These are phyloP conservation scores for Pheucticus melanocephalus DNA, from an alignment of 2,113 vertebrate species.

Conservation along the genomic window DNA sequence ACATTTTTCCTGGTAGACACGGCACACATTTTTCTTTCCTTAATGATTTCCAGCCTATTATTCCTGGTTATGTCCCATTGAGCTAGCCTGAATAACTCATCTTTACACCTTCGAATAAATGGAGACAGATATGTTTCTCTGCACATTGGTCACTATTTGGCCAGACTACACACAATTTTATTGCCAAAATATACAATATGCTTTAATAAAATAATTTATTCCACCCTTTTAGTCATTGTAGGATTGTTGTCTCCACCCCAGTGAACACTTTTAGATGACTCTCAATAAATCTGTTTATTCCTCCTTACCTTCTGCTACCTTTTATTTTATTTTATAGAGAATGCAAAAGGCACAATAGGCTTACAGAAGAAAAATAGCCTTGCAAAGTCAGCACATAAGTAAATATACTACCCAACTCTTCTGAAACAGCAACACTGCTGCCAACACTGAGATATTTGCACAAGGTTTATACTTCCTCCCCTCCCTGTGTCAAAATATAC, in stretches of 20 bases:
- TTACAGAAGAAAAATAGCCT: neutral
- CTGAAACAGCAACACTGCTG: neutral
- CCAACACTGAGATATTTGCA: neutral
- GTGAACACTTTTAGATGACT: neutral
- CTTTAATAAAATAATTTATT: slow-evolving; percentile 34
- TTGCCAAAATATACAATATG: slow-evolving; percentile 28
- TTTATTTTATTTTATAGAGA: neutral
- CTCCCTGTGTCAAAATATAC: neutral
- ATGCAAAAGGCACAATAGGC: neutral
- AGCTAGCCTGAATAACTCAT: slow-evolving; percentile 35
- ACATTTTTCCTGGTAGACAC: slow-evolving; percentile 52
- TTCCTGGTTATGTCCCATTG: slow-evolving; percentile 2
- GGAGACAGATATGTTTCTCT: slow-evolving; percentile 35
- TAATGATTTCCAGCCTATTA: slow-evolving; percentile 53
- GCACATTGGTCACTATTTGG: slow-evolving; percentile 30
- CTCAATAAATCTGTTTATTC: neutral
- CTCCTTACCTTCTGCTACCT: neutral
- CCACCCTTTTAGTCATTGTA: slow-evolving; percentile 4
- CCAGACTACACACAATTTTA: slow-evolving; percentile 15
- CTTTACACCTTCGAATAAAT: slow-evolving; percentile 32
- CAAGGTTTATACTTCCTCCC: neutral
- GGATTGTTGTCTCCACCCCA: neutral
- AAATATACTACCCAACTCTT: neutral
- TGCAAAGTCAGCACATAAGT: neutral
- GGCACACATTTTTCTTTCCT: slow-evolving; percentile 44